Percentiles rank a stretch among this genome's conserved stretches.
Conservation (phyloP, 2,113 vertebrate genomes). For the Podarcis raffonei region DNA sequence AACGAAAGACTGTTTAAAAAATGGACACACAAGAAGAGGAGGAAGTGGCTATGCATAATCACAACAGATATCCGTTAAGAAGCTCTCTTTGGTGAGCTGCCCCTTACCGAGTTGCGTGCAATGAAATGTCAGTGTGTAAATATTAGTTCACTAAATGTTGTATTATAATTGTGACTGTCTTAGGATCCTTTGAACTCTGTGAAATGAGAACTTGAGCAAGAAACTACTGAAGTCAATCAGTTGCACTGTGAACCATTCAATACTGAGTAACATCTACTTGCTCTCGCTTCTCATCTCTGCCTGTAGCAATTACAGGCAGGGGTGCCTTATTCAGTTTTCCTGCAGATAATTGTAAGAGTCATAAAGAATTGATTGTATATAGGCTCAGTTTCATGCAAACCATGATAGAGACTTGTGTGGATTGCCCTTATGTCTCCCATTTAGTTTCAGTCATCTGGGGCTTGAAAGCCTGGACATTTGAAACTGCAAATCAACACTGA, state of each 20-base stretch:
- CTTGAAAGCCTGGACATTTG: background rate
- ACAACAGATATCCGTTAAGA: slow-evolving; percentile 43
- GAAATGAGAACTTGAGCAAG: slow-evolving; percentile 23
- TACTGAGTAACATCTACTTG: background rate
- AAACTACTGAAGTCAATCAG: background rate
- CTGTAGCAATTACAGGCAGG: slow-evolving; percentile 27
- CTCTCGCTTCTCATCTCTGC: background rate
- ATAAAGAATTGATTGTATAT: background rate
- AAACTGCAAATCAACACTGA: slow-evolving; percentile 1
- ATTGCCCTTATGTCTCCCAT: background rate
- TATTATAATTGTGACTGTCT: background rate
- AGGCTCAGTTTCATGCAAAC: background rate
- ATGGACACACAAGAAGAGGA: slow-evolving; percentile 34
- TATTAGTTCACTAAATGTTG: slow-evolving; percentile 27
- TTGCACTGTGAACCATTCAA: background rate
- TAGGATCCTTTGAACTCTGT: slow-evolving; percentile 36
- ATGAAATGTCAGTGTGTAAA: slow-evolving; percentile 32
- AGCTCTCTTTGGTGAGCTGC: slow-evolving; percentile 45
- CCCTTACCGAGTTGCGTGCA: slow-evolving; percentile 23
- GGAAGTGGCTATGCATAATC: slow-evolving; percentile 51
- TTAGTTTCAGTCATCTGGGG: background rate
- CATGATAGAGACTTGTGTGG: background rate
- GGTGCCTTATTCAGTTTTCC: slow-evolving; percentile 12
- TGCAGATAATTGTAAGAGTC: slow-evolving; percentile 15
- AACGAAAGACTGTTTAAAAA: slow-evolving; percentile 50